Evolutionary conservation across 2,797 vertebrate genomes (phyloP), one percentile per base, ranked within the genome.

Genomic region (Chaetodon trifasciatus): DNA sequence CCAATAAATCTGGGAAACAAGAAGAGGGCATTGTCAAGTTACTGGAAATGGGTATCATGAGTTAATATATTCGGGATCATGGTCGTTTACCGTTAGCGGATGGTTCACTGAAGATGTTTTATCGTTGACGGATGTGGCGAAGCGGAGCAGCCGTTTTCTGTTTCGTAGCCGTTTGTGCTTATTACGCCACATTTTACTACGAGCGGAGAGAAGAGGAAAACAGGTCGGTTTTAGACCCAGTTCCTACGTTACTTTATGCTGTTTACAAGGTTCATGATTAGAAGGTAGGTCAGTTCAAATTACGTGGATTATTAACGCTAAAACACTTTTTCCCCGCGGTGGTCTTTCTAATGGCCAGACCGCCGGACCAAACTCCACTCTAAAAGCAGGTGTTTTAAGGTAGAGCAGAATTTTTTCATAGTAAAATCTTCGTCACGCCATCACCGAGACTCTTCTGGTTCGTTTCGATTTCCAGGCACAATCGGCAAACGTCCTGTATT

Each of bases 221-320:
- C 68, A 76, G 69, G 62, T 81, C 44, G 10, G 74, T 85, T 55
- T 21, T 0, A 6, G 0, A 3, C 1, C 17, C 4, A n/a, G 3
- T 23, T 3, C 3, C 28, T n/a, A 5, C 9, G 16, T 64, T 2
- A 39, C 32, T 83, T 74, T 63, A 92, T 89, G 85, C 42, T 73
- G 53, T 55, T 79, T 17, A 15, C 76, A 4, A 50, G 50, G 39
- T 42, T 37, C 17, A 24, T 76, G 15, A n/a, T 72, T 21, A 75
- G 61, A 70, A 85, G 89, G 89, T 89, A 47, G 28, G 80, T 77
- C 4, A 4, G 23, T 2, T 32, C 5, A 9, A 0, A 21, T 15
- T 12, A 10, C 44, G 1, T 24, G 6, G 13, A 19, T 37, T 11
- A 2, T n/a, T 40, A 4, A 19, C 23, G 16, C 15, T 23, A 11